phyloP scores from a whole-genome alignment of 1,140 invertebrate species.

The Ephestia elutella region DNA sequence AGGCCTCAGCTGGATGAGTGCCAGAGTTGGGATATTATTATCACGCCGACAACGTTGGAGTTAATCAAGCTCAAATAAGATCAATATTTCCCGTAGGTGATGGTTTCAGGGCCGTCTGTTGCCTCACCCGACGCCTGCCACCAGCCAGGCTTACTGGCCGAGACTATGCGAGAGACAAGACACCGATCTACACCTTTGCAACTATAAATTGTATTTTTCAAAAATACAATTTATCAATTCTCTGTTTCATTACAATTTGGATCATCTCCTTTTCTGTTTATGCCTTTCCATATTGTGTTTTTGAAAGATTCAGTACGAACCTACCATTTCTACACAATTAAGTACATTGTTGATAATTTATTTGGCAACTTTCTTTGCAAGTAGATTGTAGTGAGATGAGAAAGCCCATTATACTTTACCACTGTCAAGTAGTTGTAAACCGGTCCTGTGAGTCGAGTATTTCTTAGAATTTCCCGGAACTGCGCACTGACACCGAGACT shows the following conservation, averaged over 20 bases:
- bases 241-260: too few relatives aligned
- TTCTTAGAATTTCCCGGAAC: not conserved
- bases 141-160: slow-evolving; percentile 32
- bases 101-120: slow-evolving; percentile 42
- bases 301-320: too few relatives aligned
- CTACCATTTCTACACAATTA: too few relatives aligned
- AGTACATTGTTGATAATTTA: too few relatives aligned
- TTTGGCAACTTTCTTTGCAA: slow-evolving; percentile 13
- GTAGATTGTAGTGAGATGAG: not conserved
- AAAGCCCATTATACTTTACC: not conserved
- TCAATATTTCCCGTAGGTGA: slow-evolving; percentile 68
- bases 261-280: too few relatives aligned
- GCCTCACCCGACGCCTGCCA: slow-evolving; percentile 23
- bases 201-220: too few relatives aligned
- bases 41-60: slow-evolving; percentile 62
- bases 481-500: not conserved
- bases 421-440: not conserved
- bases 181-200: too few relatives aligned
- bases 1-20: slow-evolving; percentile 64
- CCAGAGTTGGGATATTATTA: slow-evolving; percentile 69
- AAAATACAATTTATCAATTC: too few relatives aligned
- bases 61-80: slow-evolving; percentile 74
- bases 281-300: too few relatives aligned
- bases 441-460: not conserved
- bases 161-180: too few relatives aligned